Evolutionary conservation across 2,113 vertebrate species (phyloP).

Genomic region (Chionomys nivalis): DNA sequence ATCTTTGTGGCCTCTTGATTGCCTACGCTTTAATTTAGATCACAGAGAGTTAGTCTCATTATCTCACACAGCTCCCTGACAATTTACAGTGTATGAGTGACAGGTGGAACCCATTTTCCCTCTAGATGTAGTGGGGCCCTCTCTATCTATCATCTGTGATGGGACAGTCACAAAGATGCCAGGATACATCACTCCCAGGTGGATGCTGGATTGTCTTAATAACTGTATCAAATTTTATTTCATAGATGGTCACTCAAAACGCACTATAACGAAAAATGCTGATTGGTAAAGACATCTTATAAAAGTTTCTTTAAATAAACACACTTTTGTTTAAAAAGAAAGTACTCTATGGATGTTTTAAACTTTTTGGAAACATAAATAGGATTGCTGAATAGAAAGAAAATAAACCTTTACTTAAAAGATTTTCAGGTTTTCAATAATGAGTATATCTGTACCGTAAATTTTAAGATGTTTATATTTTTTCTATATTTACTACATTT

Average conservation of each 20-base stretch:
- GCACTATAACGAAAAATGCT: neutral
- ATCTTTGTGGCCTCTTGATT: neutral
- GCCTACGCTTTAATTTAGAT: neutral
- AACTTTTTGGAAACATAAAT: neutral
- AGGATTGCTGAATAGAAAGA: neutral
- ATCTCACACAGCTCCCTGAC: neutral
- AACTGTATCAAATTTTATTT: neutral
- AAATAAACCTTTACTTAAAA: neutral
- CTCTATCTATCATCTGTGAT: neutral
- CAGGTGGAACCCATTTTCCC: fast-evolving
- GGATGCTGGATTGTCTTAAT: neutral
- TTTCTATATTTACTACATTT: neutral
- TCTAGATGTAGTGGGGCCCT: neutral
- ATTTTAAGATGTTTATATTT: neutral
- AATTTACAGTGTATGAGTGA: neutral
- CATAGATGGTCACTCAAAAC: neutral
- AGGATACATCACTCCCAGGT: neutral
- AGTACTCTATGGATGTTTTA: neutral
- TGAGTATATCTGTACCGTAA: neutral
- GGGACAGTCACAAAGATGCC: neutral
- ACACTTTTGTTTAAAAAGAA: neutral
- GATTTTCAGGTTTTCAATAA: neutral
- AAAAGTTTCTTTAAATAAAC: neutral
- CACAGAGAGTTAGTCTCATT: neutral
- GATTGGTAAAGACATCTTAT: conserved; percentile 1